A percentile compares a stretch with the other conserved stretches of the same genome.
These are phyloP conservation scores for Pelagia noctiluca DNA, from an alignment of 30 jellyfish, hydroid and myxozoan genomes.

Conservation along the genomic window DNA sequence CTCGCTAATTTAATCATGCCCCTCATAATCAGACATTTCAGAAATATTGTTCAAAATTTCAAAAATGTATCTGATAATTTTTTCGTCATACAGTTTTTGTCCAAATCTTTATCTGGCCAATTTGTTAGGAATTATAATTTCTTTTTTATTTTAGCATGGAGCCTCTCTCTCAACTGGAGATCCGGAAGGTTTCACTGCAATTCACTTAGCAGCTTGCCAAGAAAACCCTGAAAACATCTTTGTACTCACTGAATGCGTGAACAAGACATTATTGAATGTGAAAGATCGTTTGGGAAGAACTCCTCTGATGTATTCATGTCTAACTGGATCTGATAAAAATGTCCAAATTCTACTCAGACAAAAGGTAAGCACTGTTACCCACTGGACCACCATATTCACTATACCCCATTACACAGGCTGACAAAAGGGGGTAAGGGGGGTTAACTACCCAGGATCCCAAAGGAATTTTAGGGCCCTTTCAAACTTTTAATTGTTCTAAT, in stretches of 20 bases:
- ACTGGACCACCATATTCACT: too few relatives aligned
- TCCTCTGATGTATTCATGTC: conserved; percentile 75
- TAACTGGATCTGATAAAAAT: conserved; percentile 81
- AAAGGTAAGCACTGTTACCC: conserved; percentile 74
- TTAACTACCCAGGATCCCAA: too few relatives aligned
- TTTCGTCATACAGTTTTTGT: too few relatives aligned
- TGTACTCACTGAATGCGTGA: conserved; percentile 45
- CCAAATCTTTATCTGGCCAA: neutral
- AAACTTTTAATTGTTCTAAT: too few relatives aligned
- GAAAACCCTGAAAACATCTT: conserved; percentile 74
- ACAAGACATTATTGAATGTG: conserved; percentile 49
- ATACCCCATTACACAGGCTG: too few relatives aligned
- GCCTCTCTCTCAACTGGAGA: conserved; percentile 65
- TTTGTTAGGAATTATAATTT: neutral
- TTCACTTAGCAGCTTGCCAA: conserved; percentile 85
- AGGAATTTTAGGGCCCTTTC: too few relatives aligned
- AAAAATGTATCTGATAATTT: too few relatives aligned
- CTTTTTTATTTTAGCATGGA: conserved; percentile 65
- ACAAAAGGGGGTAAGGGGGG: too few relatives aligned
- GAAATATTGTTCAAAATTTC: too few relatives aligned
- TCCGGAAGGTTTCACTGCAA: conserved; percentile 68
- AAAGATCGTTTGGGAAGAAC: conserved; percentile 75
- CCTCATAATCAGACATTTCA: too few relatives aligned
- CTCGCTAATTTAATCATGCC: too few relatives aligned
- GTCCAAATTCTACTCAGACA: conserved; percentile 62